Evolutionary conservation across 1,140 invertebrate genomes (phyloP).

Genomic region (Latrodectus geometricus): DNA sequence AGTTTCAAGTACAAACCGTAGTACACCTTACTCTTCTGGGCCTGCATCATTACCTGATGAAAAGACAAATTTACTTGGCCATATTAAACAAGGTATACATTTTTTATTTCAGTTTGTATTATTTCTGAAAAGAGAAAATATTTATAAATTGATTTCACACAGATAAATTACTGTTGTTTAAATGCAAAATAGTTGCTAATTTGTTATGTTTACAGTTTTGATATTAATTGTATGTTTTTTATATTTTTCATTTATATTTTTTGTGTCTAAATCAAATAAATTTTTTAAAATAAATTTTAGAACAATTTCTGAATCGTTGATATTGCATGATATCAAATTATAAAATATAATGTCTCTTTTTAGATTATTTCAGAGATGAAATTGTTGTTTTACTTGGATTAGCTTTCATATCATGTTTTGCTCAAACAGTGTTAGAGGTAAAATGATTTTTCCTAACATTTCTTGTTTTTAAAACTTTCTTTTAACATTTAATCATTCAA

Average conservation of each 20-base stretch:
- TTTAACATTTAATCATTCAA: not conserved
- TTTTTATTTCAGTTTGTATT: not conserved
- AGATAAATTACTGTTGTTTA: too few relatives aligned
- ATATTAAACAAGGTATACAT: slow-evolving; percentile 22
- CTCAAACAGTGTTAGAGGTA: slow-evolving; percentile 63
- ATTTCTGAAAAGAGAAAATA: not conserved
- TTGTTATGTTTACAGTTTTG: too few relatives aligned
- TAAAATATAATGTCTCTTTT: slow-evolving; percentile 2
- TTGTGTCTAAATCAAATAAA: too few relatives aligned
- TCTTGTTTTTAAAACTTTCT: not conserved
- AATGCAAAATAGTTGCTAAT: too few relatives aligned
- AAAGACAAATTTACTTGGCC: slow-evolving; percentile 22
- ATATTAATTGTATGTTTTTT: too few relatives aligned
- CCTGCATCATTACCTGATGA: slow-evolving; percentile 23
- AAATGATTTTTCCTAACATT: not conserved
- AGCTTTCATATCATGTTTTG: slow-evolving; percentile 64
- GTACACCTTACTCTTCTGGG: slow-evolving; percentile 34
- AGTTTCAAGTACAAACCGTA: slow-evolving; percentile 30
- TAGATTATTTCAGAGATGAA: slow-evolving; percentile 62
- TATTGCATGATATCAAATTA: too few relatives aligned
- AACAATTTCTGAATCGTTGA: too few relatives aligned
- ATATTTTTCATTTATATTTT: too few relatives aligned
- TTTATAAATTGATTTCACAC: not conserved
- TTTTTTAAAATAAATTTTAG: too few relatives aligned
- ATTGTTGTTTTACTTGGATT: slow-evolving; percentile 61